Percentiles rank a stretch among this genome's conserved stretches.
These are phyloP conservation scores for Mus spretus DNA, from an alignment of 2,797 vertebrate genomes.

Conservation along the genomic window DNA sequence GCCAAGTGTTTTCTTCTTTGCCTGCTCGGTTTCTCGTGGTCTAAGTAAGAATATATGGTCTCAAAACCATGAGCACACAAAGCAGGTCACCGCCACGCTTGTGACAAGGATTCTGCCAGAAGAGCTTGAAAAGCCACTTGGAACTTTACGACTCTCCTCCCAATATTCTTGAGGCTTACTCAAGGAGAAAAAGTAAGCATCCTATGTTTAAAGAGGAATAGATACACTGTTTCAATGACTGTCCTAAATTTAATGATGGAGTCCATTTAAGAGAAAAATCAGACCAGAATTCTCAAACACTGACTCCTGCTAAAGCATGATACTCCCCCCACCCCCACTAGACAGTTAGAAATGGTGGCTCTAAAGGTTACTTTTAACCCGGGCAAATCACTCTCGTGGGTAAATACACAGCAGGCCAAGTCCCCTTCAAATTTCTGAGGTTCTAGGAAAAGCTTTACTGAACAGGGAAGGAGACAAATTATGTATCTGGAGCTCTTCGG, in stretches of 20 bases:
- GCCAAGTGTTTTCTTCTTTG: slow-evolving; percentile 20
- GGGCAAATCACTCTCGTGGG: slow-evolving; percentile 6
- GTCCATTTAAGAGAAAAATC: not conserved
- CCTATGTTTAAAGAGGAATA: not conserved
- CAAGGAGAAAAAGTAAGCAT: not conserved
- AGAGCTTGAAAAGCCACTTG: not conserved
- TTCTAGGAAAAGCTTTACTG: slow-evolving; percentile 57
- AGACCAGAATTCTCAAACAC: not conserved
- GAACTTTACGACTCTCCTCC: not conserved
- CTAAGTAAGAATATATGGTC: not conserved
- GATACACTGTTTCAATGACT: not conserved
- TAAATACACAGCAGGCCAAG: slow-evolving; percentile 58
- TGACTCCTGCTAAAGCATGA: slow-evolving; percentile 12
- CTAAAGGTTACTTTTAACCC: slow-evolving; percentile 13
- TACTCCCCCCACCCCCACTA: not conserved
- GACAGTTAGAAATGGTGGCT: not conserved
- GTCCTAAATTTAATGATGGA: slow-evolving; percentile 39
- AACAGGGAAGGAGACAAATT: slow-evolving; percentile 46
- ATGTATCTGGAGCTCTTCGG: slow-evolving; percentile 47
- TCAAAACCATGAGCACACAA: not conserved
- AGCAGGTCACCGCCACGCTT: not conserved
- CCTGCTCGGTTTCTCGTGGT: not conserved
- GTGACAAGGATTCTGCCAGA: not conserved
- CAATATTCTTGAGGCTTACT: not conserved
- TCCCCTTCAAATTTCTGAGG: slow-evolving; percentile 28